phyloP scores from a whole-genome alignment of 2,113 vertebrate species.

The Colius striatus region DNA sequence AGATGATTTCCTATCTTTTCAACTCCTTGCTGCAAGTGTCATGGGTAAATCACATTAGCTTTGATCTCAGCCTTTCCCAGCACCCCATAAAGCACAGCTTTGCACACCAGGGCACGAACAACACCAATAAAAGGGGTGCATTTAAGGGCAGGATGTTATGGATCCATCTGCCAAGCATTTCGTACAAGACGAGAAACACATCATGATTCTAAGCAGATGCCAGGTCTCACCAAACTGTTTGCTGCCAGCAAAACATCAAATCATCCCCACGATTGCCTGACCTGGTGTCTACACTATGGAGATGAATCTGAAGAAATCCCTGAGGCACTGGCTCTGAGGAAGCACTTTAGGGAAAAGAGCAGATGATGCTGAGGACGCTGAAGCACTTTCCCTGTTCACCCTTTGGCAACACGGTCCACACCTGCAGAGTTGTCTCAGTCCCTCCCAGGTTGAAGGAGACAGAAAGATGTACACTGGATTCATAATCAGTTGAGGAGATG shows the following conservation, averaged over 20 bases:
- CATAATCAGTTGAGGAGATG: background rate
- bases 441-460: background rate
- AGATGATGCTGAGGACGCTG: background rate
- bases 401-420: background rate
- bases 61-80: slow-evolving; percentile 8
- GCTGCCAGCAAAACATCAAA: background rate
- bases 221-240: background rate
- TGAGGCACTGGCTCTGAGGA: background rate
- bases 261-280: background rate
- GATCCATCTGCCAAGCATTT: slow-evolving; percentile 37
- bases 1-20: background rate
- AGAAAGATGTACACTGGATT: background rate
- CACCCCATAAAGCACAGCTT: slow-evolving; percentile 21
- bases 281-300: background rate
- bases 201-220: background rate
- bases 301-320: background rate
- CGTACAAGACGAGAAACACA: background rate
- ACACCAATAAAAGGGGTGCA: background rate
- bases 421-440: background rate
- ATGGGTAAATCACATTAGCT: background rate
- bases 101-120: background rate
- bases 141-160: slow-evolving; percentile 9
- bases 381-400: background rate
- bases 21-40: background rate
- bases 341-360: background rate